phyloP scores from a whole-genome alignment of 2,797 vertebrate genomes.

The Prionace glauca region DNA sequence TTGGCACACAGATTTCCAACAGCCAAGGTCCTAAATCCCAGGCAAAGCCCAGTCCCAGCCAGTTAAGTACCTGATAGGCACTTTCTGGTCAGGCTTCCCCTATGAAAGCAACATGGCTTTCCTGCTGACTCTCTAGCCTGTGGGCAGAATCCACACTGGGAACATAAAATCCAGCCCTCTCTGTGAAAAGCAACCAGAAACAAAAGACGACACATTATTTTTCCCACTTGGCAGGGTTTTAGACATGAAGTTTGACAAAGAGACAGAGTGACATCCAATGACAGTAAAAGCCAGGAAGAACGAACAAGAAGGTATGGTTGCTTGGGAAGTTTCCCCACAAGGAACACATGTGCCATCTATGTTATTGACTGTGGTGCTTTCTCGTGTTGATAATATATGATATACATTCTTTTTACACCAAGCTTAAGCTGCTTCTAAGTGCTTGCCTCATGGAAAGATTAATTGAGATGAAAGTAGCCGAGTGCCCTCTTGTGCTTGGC shows the following conservation, averaged over 20 bases:
- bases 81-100: neutral
- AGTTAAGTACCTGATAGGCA: neutral
- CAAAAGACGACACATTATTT: neutral
- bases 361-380: neutral
- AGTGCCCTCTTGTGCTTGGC: neutral
- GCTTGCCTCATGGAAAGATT: neutral
- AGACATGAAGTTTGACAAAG: neutral
- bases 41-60: too few species aligned
- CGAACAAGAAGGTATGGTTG: neutral
- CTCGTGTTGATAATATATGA: neutral
- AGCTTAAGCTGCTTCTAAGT: neutral
- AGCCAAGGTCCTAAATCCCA: neutral
- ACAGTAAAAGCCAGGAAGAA: neutral
- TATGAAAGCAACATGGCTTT: neutral
- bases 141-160: neutral
- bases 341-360: neutral
- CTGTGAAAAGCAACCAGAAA: neutral
- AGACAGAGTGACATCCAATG: neutral
- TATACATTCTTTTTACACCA: neutral
- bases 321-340: neutral
- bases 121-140: neutral
- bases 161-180: neutral
- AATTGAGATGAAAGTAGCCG: neutral
- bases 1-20: neutral
- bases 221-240: neutral